These are phyloP conservation scores for Cephus pulcher DNA, from an alignment of 2,888 invertebrate species.

Conservation along the genomic window DNA sequence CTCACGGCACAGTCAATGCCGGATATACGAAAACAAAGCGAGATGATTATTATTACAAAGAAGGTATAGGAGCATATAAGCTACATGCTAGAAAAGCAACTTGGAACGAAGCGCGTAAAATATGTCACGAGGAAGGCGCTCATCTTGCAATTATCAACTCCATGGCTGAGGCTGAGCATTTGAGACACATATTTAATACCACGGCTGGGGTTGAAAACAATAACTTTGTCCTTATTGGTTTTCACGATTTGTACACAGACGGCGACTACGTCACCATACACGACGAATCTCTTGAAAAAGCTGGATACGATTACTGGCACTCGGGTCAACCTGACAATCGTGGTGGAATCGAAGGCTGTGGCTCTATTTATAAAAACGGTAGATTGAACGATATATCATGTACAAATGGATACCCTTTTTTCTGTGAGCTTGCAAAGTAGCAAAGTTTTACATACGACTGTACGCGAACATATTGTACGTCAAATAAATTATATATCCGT, in stretches of 20 bases:
- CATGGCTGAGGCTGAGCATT: conserved; percentile 51
- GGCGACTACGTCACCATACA: conserved; percentile 8
- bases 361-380: neutral
- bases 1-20: too few relatives aligned
- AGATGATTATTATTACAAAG: neutral
- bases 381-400: neutral
- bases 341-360: neutral
- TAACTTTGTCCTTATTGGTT: neutral
- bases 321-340: neutral
- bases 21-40: too few relatives aligned
- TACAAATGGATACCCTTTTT: neutral
- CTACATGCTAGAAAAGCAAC: conserved; percentile 59
- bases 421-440: neutral
- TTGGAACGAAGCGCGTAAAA: conserved; percentile 62
- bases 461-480: neutral
- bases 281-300: conserved; percentile 1
- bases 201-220: neutral
- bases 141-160: conserved; percentile 62
- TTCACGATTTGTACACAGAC: neutral
- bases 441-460: neutral
- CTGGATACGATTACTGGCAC: conserved; percentile 2
- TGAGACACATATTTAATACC: conserved; percentile 18
- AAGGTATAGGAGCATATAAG: conserved; percentile 46
- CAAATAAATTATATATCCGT: neutral
- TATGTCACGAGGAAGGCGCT: conserved; percentile 61